phyloP scores from a whole-genome alignment of 2,113 vertebrate genomes.

The Macquaria ambigua region DNA sequence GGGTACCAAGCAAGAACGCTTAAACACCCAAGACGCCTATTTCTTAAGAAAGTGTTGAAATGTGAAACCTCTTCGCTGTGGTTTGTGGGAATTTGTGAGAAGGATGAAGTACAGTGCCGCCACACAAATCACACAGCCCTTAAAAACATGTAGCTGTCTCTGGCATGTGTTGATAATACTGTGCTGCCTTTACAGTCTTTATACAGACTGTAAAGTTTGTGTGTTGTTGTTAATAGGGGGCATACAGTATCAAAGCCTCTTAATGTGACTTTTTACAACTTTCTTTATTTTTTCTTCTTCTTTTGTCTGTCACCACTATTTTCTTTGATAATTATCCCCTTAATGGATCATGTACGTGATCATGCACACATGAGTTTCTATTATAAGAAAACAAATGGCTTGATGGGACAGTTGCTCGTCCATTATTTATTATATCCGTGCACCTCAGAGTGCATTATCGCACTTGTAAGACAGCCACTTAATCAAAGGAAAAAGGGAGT shows the following conservation, averaged over 20 bases:
- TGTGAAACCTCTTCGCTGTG: too few species aligned
- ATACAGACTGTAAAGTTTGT: background rate
- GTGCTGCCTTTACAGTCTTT: background rate
- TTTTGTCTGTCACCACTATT: background rate
- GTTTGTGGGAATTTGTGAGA: background rate
- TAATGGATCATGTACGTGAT: background rate
- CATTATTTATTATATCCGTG: background rate
- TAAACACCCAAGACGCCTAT: background rate
- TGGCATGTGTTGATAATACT: conserved; percentile 14
- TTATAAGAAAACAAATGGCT: background rate
- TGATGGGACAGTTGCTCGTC: background rate
- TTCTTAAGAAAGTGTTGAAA: background rate
- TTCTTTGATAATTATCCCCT: background rate
- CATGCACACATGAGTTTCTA: background rate
- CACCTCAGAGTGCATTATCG: background rate
- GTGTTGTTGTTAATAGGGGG: background rate
- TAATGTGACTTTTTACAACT: background rate
- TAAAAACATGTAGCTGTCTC: background rate
- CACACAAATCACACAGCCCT: background rate
- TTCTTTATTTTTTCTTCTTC: background rate
- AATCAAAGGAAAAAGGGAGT: background rate
- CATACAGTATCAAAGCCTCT: background rate
- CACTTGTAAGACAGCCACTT: background rate
- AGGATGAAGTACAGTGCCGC: background rate
- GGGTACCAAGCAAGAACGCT: background rate